These are phyloP conservation scores for Nymphicus hollandicus DNA, from an alignment of 2,113 vertebrate species.

Conservation along the genomic window DNA sequence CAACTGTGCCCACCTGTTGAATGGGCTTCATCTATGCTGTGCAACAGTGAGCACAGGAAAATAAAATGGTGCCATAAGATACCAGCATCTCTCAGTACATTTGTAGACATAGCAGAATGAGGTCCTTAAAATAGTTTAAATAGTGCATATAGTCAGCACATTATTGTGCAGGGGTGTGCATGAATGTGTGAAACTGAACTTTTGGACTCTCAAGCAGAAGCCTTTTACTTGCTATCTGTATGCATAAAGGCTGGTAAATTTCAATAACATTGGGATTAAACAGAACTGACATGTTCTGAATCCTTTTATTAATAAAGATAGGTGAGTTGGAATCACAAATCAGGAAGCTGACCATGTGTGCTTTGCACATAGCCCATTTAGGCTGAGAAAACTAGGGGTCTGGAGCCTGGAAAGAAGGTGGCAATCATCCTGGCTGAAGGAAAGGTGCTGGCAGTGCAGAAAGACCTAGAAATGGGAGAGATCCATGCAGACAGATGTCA, in stretches of 20 bases:
- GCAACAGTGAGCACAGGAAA: neutral
- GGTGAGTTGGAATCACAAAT: neutral
- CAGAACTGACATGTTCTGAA: neutral
- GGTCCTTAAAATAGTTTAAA: neutral
- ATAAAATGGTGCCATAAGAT: neutral
- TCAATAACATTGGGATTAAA: neutral
- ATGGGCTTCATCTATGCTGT: neutral
- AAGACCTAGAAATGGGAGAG: neutral
- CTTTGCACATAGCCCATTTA: neutral
- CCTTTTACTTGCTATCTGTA: neutral
- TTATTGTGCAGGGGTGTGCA: rapidly evolving
- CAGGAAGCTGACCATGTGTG: neutral
- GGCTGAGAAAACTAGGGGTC: neutral
- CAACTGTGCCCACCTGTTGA: neutral
- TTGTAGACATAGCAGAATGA: rapidly evolving
- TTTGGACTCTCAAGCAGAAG: neutral
- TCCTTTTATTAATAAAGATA: neutral
- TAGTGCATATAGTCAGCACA: neutral
- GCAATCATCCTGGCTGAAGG: neutral
- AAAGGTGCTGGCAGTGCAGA: neutral
- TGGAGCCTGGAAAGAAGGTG: neutral
- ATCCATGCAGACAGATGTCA: rapidly evolving
- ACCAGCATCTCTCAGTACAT: neutral
- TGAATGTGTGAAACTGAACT: neutral
- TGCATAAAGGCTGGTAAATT: neutral